Base-by-base conservation (phyloP, 2,888 invertebrate genomes). In the Parnassius orleans region DNA sequence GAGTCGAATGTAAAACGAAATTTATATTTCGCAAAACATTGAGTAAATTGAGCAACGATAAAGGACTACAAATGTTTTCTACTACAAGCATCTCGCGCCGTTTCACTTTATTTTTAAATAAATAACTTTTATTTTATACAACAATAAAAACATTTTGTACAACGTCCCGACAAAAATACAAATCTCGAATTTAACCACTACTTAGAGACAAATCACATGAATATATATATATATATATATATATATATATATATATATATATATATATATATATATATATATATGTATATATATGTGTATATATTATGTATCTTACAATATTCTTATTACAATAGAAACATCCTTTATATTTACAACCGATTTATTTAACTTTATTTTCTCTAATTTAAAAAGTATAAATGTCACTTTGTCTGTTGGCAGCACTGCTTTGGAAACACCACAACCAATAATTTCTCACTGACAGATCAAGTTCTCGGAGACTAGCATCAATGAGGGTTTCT, bases 1-100 rank as follows among this genome's bases (percentile, higher is more conserved):
- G 66, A 68, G 65, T 67, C 64, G 64, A 62, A 61, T 63, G 56
- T 15, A 61, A 58, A 63, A 61, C 51, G 50, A 56, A 60, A 53
- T 15, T 56, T 53, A 66, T 67, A 68, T 68, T 67, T 74, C 69
- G 89, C 89, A 89, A 88, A 86, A 81, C 67, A 88, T 87, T 86
- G 85, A 86, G 84, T 86, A 85, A 85, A 78, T 88, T 87, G 85
- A 87, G 87, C 86, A 84, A 83, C 80, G 78, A 85, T 76, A 85
- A 84, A 80, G 76, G 73, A 79, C 74, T 65, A 67, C 67, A 72
- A 74, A 70, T 19, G 1, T 58, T 24, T 51, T 56, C 68, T 65
- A 61, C 76, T 77, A 81, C 68, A 84, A 83, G 82, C 84, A 71
- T 72, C 67, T 60, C 69, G 73, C 79, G 77, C 78, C 68, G 67